phyloP scores from a whole-genome alignment of 2,113 vertebrate genomes.

The Campylorhamphus procurvoides region DNA sequence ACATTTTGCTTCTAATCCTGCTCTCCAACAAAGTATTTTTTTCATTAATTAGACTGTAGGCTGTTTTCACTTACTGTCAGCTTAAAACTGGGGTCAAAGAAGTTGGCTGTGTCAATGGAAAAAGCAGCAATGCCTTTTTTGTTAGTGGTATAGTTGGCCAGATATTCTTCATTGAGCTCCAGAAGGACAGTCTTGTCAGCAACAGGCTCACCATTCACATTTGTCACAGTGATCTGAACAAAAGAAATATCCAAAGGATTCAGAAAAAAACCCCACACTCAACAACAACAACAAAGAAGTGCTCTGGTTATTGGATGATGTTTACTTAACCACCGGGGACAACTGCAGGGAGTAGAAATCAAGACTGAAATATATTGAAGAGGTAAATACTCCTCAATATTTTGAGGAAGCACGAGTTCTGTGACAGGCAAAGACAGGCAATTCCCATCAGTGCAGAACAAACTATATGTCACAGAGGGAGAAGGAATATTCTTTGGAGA shows the following conservation, averaged over 20 bases:
- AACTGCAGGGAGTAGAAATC: neutral
- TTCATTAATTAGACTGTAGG: neutral
- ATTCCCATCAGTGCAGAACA: neutral
- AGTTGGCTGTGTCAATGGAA: slow-evolving; percentile 60
- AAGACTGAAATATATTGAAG: neutral
- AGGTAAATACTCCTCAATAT: neutral
- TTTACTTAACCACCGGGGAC: neutral
- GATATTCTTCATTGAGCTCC: slow-evolving; percentile 36
- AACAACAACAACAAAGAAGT: neutral
- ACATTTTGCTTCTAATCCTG: neutral
- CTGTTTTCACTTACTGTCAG: slow-evolving; percentile 64
- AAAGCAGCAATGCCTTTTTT: slow-evolving; percentile 54
- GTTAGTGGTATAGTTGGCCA: slow-evolving; percentile 68
- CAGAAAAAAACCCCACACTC: neutral
- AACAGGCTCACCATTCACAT: slow-evolving; percentile 7
- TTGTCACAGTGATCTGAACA: slow-evolving; percentile 61
- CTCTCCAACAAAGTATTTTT: neutral
- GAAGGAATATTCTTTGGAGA: neutral
- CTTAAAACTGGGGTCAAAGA: slow-evolving; percentile 49
- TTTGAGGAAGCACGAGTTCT: neutral
- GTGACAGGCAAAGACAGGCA: neutral
- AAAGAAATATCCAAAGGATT: neutral
- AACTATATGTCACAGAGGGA: neutral
- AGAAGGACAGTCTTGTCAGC: slow-evolving; percentile 41
- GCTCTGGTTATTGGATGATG: neutral